Percentiles rank a stretch among this genome's conserved stretches.
Evolutionary conservation across 2,113 vertebrate genomes (phyloP).

Genomic region (Epinephelus cyanopodus): DNA sequence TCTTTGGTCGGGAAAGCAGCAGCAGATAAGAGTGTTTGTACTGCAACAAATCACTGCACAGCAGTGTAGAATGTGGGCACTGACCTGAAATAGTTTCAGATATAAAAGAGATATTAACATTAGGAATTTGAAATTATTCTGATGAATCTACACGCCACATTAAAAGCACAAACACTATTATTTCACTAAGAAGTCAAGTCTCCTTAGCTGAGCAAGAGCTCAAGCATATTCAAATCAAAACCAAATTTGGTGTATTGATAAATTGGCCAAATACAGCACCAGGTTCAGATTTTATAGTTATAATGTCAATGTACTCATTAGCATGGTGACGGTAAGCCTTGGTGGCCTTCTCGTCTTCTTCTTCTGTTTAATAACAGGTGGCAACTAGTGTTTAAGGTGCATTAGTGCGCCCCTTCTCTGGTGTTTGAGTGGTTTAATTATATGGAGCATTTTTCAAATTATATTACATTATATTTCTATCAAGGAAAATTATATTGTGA

Average conservation of each 20-base stretch:
- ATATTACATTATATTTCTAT: no score
- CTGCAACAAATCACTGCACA: constrained; percentile 32
- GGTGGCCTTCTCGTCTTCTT: no score
- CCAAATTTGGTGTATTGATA: not conserved
- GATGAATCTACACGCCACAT: not conserved
- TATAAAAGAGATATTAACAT: constrained; percentile 41
- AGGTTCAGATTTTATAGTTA: no score
- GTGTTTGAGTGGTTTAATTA: no score
- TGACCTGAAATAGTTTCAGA: constrained; percentile 55
- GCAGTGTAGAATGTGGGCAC: constrained; percentile 11
- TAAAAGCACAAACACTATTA: constrained; percentile 3
- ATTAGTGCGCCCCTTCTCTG: no score
- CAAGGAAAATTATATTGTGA: no score
- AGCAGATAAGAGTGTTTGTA: constrained; percentile 43
- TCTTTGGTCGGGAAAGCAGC: constrained; percentile 37
- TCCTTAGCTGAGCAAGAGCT: not conserved
- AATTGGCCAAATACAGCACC: not conserved
- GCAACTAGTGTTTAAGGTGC: no score
- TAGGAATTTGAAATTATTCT: constrained; percentile 7
- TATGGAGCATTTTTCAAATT: no score
- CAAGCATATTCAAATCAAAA: not conserved
- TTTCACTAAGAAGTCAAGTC: not conserved
- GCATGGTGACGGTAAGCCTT: no score
- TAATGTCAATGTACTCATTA: no score
- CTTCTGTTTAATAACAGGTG: no score